Conservation (phyloP, 2,888 invertebrate genomes). For the Chloromyia formosa region DNA sequence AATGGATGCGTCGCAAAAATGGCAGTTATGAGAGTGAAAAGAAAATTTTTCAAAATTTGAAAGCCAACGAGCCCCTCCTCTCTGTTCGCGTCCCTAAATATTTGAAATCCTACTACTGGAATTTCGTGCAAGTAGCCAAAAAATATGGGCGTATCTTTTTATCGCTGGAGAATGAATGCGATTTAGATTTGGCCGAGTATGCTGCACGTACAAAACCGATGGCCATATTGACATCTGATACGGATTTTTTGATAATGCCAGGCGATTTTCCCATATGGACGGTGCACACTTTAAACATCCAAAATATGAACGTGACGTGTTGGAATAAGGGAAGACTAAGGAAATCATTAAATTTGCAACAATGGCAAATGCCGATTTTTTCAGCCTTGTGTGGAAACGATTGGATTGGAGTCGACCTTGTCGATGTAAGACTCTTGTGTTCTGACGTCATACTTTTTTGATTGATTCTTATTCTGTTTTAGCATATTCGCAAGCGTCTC, state of each 20-base stretch:
- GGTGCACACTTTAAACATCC: slow-evolving; percentile 19
- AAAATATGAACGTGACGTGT: slow-evolving; percentile 10
- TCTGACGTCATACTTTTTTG: not conserved
- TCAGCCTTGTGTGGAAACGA: slow-evolving; percentile 46
- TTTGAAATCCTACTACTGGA: slow-evolving; percentile 27
- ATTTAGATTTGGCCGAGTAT: slow-evolving; percentile 44
- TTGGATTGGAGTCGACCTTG: slow-evolving; percentile 25
- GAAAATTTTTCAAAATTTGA: slow-evolving; percentile 31
- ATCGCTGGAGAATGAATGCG: slow-evolving; percentile 47
- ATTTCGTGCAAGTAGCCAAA: slow-evolving; percentile 34
- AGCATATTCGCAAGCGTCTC: not conserved
- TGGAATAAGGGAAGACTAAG: slow-evolving; percentile 45
- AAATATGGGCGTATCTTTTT: slow-evolving; percentile 44
- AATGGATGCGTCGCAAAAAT: slow-evolving; percentile 36
- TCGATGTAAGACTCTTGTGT: slow-evolving; percentile 14
- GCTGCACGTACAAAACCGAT: slow-evolving; percentile 33
- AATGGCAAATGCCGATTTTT: slow-evolving; percentile 46
- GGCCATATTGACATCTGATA: slow-evolving; percentile 44
- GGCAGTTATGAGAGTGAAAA: slow-evolving; percentile 29
- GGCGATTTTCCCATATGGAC: slow-evolving; percentile 45
- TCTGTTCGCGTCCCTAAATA: not conserved
- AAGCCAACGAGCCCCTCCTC: not conserved
- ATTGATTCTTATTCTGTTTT: not conserved
- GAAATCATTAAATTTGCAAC: slow-evolving; percentile 23
- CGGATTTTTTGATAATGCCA: slow-evolving; percentile 47